phyloP scores from a whole-genome alignment of 2,888 invertebrate species.

The Pachliopta kotzebuea region DNA sequence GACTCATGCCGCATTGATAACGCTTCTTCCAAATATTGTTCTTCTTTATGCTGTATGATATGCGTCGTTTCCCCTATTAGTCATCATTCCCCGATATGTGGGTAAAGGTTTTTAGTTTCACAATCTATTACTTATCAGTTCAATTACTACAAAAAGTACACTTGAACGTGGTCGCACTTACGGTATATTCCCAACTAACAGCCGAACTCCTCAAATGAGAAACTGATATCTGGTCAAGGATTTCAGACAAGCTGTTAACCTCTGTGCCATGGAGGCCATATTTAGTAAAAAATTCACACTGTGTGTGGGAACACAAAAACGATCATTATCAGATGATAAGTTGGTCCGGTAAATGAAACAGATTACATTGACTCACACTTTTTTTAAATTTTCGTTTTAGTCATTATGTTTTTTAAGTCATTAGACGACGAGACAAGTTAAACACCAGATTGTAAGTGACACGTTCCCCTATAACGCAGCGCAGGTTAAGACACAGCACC shows the following conservation, averaged over 20 bases:
- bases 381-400: not conserved
- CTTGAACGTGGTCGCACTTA: not conserved
- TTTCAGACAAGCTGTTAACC: too few relatives aligned
- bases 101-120: not conserved
- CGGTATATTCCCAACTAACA: too few relatives aligned
- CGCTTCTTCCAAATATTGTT: constrained; percentile 9
- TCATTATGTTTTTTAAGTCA: too few relatives aligned
- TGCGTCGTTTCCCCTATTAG: constrained; percentile 11
- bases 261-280: too few relatives aligned
- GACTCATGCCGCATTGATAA: constrained; percentile 24
- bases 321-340: not conserved
- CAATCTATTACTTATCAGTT: not conserved
- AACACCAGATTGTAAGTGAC: too few relatives aligned
- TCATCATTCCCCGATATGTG: constrained; percentile 1
- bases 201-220: too few relatives aligned
- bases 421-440: too few relatives aligned
- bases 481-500: too few relatives aligned
- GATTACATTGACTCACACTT: not conserved
- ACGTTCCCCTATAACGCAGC: too few relatives aligned
- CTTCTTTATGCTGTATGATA: constrained; percentile 5
- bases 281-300: too few relatives aligned
- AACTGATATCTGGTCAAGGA: too few relatives aligned
- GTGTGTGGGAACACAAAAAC: not conserved
- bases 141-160: not conserved
- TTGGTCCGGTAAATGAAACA: not conserved